A percentile compares a stretch with the other conserved stretches of the same genome.
These are phyloP conservation scores for Lochmaea capreae DNA, from an alignment of 2,888 invertebrate species.

Conservation along the genomic window DNA sequence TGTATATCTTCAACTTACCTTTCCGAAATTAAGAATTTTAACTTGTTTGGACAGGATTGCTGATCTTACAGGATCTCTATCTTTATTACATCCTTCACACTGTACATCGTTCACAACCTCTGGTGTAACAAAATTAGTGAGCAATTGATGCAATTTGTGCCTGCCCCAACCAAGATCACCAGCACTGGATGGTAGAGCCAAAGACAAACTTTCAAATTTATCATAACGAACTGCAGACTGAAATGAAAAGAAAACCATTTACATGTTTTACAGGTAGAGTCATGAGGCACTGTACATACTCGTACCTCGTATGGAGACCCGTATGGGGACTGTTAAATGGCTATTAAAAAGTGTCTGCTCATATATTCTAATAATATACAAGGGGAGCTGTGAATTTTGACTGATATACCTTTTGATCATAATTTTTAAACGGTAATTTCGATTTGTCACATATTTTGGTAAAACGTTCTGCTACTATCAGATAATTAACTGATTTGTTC, in stretches of 20 bases:
- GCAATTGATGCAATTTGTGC: conserved; percentile 76
- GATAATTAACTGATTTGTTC: no score
- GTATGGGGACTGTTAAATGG: no score
- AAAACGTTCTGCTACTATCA: no score
- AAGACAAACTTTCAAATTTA: conserved; percentile 89
- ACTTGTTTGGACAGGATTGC: conserved; percentile 73
- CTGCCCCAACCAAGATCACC: conserved; percentile 71
- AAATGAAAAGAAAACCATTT: conserved; percentile 49
- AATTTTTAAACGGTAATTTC: no score
- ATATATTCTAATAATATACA: no score
- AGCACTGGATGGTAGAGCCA: conserved; percentile 78
- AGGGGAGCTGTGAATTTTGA: no score
- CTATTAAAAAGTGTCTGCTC: no score
- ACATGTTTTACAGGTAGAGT: neutral
- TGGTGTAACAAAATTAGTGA: conserved; percentile 87
- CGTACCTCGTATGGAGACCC: no score
- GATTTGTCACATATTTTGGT: no score
- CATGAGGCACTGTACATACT: no score
- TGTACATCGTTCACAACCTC: conserved; percentile 87
- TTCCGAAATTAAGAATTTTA: conserved; percentile 80
- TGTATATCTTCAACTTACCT: conserved; percentile 66
- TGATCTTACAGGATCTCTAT: conserved; percentile 62
- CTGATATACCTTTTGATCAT: no score
- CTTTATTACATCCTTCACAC: conserved; percentile 78
- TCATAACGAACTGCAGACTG: conserved; percentile 92